Evolutionary conservation across 2,797 vertebrate genomes (phyloP).

Genomic region (Margarornis squamiger): DNA sequence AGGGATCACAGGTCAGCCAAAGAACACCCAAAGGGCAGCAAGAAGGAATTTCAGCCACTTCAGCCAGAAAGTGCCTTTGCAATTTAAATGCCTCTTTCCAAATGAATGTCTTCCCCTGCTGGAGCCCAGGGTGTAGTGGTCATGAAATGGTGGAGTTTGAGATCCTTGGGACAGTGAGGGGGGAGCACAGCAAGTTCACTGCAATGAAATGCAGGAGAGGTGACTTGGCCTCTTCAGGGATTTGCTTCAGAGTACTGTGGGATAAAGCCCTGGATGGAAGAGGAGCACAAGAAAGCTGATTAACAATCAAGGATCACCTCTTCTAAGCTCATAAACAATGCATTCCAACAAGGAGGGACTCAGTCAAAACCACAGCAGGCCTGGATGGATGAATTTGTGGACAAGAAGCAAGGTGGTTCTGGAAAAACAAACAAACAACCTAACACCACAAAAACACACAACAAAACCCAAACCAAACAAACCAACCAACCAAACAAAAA

Average conservation of each 20-base stretch:
- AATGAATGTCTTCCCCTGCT: neutral
- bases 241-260: neutral
- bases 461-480: no score
- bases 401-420: neutral
- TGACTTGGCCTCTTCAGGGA: neutral
- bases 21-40: neutral
- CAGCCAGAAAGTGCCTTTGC: neutral
- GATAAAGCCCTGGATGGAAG: neutral
- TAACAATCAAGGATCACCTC: neutral
- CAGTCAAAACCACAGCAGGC: neutral
- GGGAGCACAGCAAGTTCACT: neutral
- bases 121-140: neutral
- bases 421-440: no score
- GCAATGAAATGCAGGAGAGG: neutral
- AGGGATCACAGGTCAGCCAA: neutral
- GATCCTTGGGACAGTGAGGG: neutral
- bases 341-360: neutral
- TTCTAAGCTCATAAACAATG: neutral
- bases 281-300: neutral
- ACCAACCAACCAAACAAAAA: no score
- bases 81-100: neutral
- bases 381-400: neutral
- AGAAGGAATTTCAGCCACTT: neutral
- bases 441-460: no score
- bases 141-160: neutral